A percentile compares a stretch with the other conserved stretches of the same genome.
phyloP scores from a whole-genome alignment of 2,888 invertebrate genomes.

The Cremastinae sp. region DNA sequence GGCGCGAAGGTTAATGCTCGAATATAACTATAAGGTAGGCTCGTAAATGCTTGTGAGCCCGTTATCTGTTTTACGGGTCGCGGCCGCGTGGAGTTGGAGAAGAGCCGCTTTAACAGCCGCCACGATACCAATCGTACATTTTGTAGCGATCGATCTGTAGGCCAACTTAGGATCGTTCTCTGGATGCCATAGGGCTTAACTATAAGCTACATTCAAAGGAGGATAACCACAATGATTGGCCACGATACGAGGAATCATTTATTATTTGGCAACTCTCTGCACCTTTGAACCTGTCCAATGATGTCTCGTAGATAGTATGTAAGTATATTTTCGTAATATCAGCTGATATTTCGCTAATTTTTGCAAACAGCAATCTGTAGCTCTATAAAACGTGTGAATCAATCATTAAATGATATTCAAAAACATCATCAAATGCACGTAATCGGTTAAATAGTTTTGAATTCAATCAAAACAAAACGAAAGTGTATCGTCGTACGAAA shows the following conservation, averaged over 20 bases:
- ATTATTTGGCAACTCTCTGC: slow-evolving; percentile 30
- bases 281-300: slow-evolving; percentile 17
- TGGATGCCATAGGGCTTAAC: slow-evolving; percentile 18
- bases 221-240: slow-evolving; percentile 30
- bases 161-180: slow-evolving; percentile 32
- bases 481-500: slow-evolving; percentile 17
- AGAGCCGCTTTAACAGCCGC: slow-evolving; percentile 56
- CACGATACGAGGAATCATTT: slow-evolving; percentile 33
- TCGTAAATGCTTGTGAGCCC: slow-evolving; percentile 57
- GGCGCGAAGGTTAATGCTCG: slow-evolving; percentile 29
- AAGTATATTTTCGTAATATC: slow-evolving; percentile 17
- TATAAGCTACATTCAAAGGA: slow-evolving; percentile 11
- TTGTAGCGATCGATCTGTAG: slow-evolving; percentile 60
- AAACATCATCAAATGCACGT: slow-evolving; percentile 50
- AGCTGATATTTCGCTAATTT: slow-evolving; percentile 12
- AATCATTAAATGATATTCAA: slow-evolving; percentile 16
- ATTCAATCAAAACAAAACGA: slow-evolving; percentile 1
- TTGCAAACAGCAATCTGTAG: neutral
- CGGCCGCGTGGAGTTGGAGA: slow-evolving; percentile 46
- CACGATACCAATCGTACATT: slow-evolving; percentile 55
- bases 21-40: slow-evolving; percentile 32
- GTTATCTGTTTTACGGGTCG: slow-evolving; percentile 63
- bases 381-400: neutral
- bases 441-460: slow-evolving; percentile 8
- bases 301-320: slow-evolving; percentile 1